A percentile compares a stretch with the other conserved stretches of the same genome.
phyloP scores from a whole-genome alignment of 2,888 invertebrate genomes.

The Anodontia alba region DNA sequence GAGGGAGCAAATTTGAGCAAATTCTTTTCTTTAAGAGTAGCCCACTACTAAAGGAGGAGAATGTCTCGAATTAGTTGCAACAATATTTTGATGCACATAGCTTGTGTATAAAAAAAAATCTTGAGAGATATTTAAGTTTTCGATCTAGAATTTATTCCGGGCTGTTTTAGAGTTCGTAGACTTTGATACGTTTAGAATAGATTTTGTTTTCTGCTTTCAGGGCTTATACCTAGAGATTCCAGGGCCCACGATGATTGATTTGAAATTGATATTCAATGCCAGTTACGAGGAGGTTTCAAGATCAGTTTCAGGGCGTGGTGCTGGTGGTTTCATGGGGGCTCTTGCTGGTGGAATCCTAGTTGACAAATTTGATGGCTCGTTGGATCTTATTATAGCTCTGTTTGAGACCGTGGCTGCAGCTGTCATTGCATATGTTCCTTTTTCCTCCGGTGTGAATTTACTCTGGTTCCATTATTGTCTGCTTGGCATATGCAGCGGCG shows the following conservation, averaged over 20 bases:
- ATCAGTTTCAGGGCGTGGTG: slow-evolving; percentile 24
- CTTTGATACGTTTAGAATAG: too few relatives aligned
- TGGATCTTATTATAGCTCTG: slow-evolving; percentile 25
- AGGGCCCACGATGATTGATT: slow-evolving; percentile 26
- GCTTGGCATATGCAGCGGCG: slow-evolving; percentile 30
- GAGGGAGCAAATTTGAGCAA: too few relatives aligned
- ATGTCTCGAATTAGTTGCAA: too few relatives aligned
- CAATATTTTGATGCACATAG: too few relatives aligned
- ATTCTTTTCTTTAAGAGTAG: too few relatives aligned
- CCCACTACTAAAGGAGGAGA: too few relatives aligned
- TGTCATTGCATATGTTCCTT: slow-evolving; percentile 28
- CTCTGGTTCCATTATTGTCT: slow-evolving; percentile 41
- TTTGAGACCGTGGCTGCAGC: slow-evolving; percentile 29
- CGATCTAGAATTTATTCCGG: too few relatives aligned
- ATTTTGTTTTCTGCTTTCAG: slow-evolving; percentile 18
- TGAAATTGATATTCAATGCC: slow-evolving; percentile 21
- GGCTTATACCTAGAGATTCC: slow-evolving; percentile 25
- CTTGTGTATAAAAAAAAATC: too few relatives aligned
- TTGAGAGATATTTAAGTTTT: too few relatives aligned
- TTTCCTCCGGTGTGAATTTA: slow-evolving; percentile 19
- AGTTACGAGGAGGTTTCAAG: slow-evolving; percentile 18
- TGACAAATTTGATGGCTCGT: not conserved
- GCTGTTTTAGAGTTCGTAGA: too few relatives aligned
- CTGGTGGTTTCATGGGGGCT: slow-evolving; percentile 19
- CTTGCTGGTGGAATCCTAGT: slow-evolving; percentile 19